Evolutionary conservation across 1,140 invertebrate species (phyloP), one percentile per base, ranked within the genome.

Genomic region (Probaryconus sp.): DNA sequence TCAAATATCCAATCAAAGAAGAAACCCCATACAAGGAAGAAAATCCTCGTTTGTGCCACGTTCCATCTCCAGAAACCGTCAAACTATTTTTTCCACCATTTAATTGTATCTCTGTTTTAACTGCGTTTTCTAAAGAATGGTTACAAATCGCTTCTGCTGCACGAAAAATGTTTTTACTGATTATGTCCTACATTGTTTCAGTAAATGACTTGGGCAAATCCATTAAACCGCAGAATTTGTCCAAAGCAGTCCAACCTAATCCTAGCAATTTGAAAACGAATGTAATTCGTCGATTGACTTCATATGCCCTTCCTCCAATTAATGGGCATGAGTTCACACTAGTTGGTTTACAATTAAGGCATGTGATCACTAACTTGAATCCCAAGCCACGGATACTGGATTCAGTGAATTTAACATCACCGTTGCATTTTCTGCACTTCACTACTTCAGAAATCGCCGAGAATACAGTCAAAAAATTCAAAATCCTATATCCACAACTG

Each of bases 51-150:
- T 35, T 51, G 17, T 18, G 31, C 48, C 30, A 51, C 9, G 48
- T 51, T 4, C 45, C 28, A 48, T 48, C 21, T 35, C 42, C 21
- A 40, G 33, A 50, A 48, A 30, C n/a, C 10, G 13, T 2, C 24
- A 50, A 31, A 50, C 17, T 16, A 50, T 40, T 26, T 24, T 63
- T 58, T 10, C 20, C 43, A 48, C 5, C 33, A 28, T 47, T 50
- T 18, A 48, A 14, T 51, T 51, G 6, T 3, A 2, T 51, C 16
- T 51, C 48, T 35, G 33, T 30, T 4, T 18, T 51, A 5, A 35
- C 48, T 10, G 48, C 48, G 20, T 51, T 31, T 51, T 33, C 4
- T n/a, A 13, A 33, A 17, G 17, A 26, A 16, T 31, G n/a, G 20
- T 51, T 28, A 35, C 31, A 33, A 51, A 7, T 2, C 4, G n/a